Percentiles rank a stretch among this genome's conserved stretches.
These are phyloP conservation scores for Dinoponera quadriceps DNA, from an alignment of 1,140 invertebrate genomes.

Conservation along the genomic window DNA sequence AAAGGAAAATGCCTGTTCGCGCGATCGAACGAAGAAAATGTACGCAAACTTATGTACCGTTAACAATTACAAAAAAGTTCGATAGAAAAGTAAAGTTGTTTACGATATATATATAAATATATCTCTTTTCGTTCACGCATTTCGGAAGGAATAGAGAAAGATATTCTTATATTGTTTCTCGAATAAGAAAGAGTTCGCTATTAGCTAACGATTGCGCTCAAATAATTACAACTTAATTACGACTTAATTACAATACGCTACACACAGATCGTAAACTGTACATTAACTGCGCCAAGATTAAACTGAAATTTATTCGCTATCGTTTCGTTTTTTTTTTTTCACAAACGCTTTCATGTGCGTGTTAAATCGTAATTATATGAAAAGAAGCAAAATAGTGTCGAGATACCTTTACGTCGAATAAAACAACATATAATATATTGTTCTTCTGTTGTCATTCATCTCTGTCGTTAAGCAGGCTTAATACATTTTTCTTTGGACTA, in stretches of 20 bases:
- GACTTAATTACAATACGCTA: conserved; percentile 17
- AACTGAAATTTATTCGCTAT: conserved; percentile 10
- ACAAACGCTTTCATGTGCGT: conserved; percentile 2
- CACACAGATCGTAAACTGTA: conserved; percentile 23
- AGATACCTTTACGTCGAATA: conserved; percentile 8
- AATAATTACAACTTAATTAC: conserved; percentile 43
- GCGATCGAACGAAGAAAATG: too few species aligned
- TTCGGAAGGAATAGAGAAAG: background rate
- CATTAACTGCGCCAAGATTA: conserved; percentile 24
- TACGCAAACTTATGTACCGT: too few species aligned
- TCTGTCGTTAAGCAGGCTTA: conserved; percentile 4
- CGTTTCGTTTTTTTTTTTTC: conserved; percentile 24
- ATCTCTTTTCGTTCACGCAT: background rate
- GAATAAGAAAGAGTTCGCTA: background rate
- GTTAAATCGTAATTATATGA: conserved; percentile 14
- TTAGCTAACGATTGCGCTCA: conserved; percentile 1
- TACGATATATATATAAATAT: too few species aligned
- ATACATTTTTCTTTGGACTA: conserved; percentile 10
- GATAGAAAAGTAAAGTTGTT: too few species aligned
- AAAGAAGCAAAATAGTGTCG: conserved; percentile 3
- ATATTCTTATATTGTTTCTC: conserved; percentile 3
- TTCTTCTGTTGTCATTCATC: background rate
- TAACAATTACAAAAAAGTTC: too few species aligned
- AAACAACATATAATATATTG: background rate
- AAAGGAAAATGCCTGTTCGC: too few species aligned